Percentiles rank a stretch among this genome's conserved stretches.
phyloP scores from a whole-genome alignment of 2,888 invertebrate genomes.

The Agriopis marginaria region DNA sequence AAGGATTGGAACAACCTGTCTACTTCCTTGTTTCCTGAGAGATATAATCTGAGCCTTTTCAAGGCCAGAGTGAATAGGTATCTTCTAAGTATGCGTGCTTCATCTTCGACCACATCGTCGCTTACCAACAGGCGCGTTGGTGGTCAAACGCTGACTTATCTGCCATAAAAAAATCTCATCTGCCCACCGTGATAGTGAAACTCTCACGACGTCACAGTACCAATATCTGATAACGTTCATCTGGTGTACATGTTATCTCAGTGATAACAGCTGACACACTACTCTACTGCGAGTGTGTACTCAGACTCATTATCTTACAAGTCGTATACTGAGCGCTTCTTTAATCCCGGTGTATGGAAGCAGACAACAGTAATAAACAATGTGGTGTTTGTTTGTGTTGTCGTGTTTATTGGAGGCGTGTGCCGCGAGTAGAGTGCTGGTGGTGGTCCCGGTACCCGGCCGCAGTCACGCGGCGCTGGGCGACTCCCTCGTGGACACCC shows the following conservation, averaged over 20 bases:
- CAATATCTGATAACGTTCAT: conserved; percentile 12
- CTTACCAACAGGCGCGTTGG: too few species aligned
- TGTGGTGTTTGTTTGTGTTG: conserved; percentile 35
- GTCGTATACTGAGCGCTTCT: neutral
- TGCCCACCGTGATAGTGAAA: neutral
- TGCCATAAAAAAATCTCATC: neutral
- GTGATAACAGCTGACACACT: conserved; percentile 27
- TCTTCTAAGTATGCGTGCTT: too few species aligned
- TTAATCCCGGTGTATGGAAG: neutral
- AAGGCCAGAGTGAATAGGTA: too few species aligned
- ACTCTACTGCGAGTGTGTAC: neutral
- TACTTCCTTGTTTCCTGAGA: too few species aligned
- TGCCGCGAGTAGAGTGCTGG: conserved; percentile 50
- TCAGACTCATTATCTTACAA: conserved; percentile 1
- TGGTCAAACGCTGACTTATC: too few species aligned
- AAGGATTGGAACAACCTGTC: too few species aligned
- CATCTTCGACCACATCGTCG: too few species aligned
- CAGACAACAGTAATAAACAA: conserved; percentile 14
- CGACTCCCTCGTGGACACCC: conserved; percentile 56
- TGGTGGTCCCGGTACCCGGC: conserved; percentile 60
- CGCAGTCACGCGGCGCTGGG: conserved; percentile 59
- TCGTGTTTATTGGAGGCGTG: conserved; percentile 39
- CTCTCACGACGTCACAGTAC: neutral
- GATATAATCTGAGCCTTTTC: too few species aligned
- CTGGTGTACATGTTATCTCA: conserved; percentile 25